Evolutionary conservation across 2,113 vertebrate genomes (phyloP).

Genomic region (Phaethornis superciliosus): DNA sequence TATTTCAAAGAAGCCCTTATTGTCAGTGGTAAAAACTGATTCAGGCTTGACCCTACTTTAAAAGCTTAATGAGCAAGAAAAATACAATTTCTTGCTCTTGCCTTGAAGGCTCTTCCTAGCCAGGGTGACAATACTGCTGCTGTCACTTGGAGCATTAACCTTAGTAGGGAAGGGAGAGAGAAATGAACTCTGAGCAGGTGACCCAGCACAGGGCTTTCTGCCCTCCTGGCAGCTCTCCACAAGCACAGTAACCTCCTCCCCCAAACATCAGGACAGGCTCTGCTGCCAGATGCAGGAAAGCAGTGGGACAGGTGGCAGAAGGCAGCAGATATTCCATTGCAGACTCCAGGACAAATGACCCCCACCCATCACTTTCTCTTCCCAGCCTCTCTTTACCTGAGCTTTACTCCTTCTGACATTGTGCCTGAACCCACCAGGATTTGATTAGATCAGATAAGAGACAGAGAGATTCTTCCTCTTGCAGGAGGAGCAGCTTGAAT

Average conservation of each 20-base stretch:
- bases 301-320: neutral
- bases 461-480: neutral
- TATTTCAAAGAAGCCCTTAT: neutral
- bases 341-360: neutral
- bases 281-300: neutral
- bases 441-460: no score
- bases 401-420: neutral
- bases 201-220: neutral
- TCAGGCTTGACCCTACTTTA: neutral
- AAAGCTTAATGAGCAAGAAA: neutral
- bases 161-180: neutral
- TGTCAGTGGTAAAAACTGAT: neutral
- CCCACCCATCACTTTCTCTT: neutral
- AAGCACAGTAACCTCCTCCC: neutral
- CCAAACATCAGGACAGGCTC: neutral
- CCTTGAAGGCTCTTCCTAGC: neutral
- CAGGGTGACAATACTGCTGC: neutral
- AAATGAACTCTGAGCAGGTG: neutral
- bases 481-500: neutral
- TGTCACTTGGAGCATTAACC: neutral
- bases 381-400: neutral
- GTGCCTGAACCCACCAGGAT: neutral
- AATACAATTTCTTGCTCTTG: neutral
- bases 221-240: neutral
- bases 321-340: rapidly evolving